Conservation (phyloP, 2,888 invertebrate genomes). For the Epicampocera succincta region DNA sequence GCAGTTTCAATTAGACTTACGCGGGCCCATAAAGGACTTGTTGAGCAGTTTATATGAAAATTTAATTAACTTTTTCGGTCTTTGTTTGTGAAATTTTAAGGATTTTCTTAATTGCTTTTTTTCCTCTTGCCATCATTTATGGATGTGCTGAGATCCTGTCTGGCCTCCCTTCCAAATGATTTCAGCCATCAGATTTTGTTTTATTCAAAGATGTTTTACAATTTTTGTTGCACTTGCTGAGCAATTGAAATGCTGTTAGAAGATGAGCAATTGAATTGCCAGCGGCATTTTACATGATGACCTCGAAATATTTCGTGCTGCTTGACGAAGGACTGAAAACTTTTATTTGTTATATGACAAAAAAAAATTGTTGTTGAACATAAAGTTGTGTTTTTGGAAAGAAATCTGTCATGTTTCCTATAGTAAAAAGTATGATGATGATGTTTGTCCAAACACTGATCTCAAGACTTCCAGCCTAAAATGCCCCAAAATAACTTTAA, state of each 20-base stretch:
- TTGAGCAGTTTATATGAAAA: conserved; percentile 3
- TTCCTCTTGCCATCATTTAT: neutral
- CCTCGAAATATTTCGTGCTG: too few species aligned
- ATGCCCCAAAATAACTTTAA: too few species aligned
- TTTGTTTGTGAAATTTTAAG: conserved; percentile 2
- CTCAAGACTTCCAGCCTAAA: too few species aligned
- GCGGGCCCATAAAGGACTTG: neutral
- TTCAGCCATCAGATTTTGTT: conserved; percentile 17
- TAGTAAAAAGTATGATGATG: too few species aligned
- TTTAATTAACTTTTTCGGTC: conserved; percentile 22
- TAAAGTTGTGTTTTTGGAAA: too few species aligned
- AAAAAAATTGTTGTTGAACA: too few species aligned
- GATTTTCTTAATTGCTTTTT: conserved; percentile 21
- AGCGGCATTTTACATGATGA: too few species aligned
- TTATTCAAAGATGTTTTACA: neutral
- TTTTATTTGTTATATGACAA: too few species aligned
- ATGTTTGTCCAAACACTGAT: too few species aligned
- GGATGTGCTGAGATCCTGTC: neutral
- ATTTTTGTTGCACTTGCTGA: neutral
- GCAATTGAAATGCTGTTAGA: neutral
- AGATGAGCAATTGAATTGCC: too few species aligned
- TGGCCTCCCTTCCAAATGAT: conserved; percentile 1
- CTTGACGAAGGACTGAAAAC: too few species aligned
- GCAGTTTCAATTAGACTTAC: neutral
- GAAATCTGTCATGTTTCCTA: too few species aligned